A percentile compares a stretch with the other conserved stretches of the same genome.
Conservation (phyloP, 2,113 vertebrate species). For the Leucopsar rothschildi region DNA sequence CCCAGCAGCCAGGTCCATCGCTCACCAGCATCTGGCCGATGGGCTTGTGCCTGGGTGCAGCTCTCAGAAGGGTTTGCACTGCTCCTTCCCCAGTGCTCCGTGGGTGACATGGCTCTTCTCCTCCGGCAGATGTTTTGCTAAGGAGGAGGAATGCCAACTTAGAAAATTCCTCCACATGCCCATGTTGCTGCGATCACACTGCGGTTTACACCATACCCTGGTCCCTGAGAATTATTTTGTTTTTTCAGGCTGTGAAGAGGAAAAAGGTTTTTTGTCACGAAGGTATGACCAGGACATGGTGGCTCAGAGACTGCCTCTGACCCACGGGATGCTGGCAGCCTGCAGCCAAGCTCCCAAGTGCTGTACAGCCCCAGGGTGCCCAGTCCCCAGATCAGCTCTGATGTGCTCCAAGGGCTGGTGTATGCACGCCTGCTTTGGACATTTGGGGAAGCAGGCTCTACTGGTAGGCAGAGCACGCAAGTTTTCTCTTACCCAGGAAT, state of each 20-base stretch:
- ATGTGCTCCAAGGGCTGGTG: background rate
- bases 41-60: background rate
- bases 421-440: background rate
- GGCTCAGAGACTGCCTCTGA: background rate
- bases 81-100: accelerated
- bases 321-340: accelerated
- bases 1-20: accelerated
- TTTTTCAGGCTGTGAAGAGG: background rate
- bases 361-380: background rate
- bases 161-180: background rate
- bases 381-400: background rate
- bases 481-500: background rate
- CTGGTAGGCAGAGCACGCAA: background rate
- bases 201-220: accelerated
- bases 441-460: background rate
- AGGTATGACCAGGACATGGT: accelerated
- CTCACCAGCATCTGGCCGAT: background rate
- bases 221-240: too few species aligned
- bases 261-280: background rate
- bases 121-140: background rate
- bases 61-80: background rate
- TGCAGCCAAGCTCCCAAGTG: background rate
- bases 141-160: background rate
- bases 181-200: background rate
- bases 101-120: background rate